Evolutionary conservation across 2,797 vertebrate genomes (phyloP), one percentile per base, ranked within the genome.

Genomic region (Oreochromis mossambicus): DNA sequence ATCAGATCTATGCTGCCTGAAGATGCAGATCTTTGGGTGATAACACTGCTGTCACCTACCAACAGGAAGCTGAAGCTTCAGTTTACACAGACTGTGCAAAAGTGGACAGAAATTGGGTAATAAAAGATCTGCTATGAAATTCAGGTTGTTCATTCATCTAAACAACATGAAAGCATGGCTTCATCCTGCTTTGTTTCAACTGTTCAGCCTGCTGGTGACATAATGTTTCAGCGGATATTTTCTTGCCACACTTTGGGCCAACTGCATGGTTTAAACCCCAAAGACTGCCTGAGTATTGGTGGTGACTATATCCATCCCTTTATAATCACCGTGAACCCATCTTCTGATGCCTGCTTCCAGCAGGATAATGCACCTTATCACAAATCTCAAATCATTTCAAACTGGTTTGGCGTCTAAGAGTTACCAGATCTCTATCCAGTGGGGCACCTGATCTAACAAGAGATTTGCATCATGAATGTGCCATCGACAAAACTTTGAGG

Each of bases 31-130:
- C 5, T 0, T 26, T 73, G 66, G 66, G 1, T 26, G 66, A 17
- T 0, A 70, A 46, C 32, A 63, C 58, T 63, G 3, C 5, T 17
- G 63, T 26, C 63, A 26, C 0, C 63, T 1, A 43, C 13, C 0
- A 68, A 43, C 38, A 43, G 36, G 66, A 43, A 70, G 14, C 38
- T 26, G 66, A 46, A 24, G 38, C 38, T 26, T 43, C 38, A 70
- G 13, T 46, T 70, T 13, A 70, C 21, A 4, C 38, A 4, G 38
- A 24, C 21, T 43, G 13, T 11, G 13, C 38, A 70, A 10, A 43
- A 68, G 38, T 43, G 38, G 38, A 0, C 38, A 24, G 8, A 43
- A 70, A 17, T 14, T 0, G 2, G n/a, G 8, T 13, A 43, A 17
- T 6, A 19, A 7, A 43, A 43, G 21, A 26, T 43, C 66, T 46